Evolutionary conservation across 2,797 vertebrate genomes (phyloP).

Genomic region (Tenualosa ilisha): DNA sequence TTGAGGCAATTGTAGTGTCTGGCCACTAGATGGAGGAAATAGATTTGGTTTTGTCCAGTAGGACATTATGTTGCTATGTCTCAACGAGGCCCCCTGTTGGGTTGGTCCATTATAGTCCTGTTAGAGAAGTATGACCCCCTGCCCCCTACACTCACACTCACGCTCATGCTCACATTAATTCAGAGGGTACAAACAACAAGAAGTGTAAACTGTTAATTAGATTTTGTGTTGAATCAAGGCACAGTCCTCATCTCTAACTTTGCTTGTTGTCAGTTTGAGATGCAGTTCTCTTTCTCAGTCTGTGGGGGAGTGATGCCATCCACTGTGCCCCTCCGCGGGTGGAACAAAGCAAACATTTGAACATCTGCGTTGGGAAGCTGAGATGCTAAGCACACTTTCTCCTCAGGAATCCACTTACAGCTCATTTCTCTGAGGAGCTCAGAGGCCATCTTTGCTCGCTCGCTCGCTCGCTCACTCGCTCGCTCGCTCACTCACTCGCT

Average conservation of each 20-base stretch:
- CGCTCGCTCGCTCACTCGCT: neutral
- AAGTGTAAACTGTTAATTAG: neutral
- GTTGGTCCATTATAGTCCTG: neutral
- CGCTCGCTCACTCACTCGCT: neutral
- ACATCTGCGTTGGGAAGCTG: neutral
- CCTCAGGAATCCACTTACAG: neutral
- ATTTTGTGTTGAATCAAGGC: neutral
- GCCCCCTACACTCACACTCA: neutral
- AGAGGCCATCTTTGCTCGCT: neutral
- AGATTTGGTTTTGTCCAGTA: slow-evolving; percentile 10
- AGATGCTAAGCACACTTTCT: slow-evolving; percentile 12
- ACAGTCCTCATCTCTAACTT: neutral
- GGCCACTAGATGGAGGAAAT: slow-evolving; percentile 21
- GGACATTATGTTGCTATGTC: neutral
- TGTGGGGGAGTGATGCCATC: neutral
- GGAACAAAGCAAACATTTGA: slow-evolving; percentile 6
- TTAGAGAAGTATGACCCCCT: neutral
- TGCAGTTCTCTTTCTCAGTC: neutral
- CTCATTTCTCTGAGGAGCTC: slow-evolving; percentile 4
- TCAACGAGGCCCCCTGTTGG: neutral
- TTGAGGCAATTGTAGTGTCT: neutral
- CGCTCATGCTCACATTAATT: neutral
- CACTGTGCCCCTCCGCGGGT: neutral
- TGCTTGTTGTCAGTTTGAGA: neutral
- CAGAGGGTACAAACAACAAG: neutral